phyloP scores from a whole-genome alignment of 2,888 invertebrate genomes.

The Gibbula magus region DNA sequence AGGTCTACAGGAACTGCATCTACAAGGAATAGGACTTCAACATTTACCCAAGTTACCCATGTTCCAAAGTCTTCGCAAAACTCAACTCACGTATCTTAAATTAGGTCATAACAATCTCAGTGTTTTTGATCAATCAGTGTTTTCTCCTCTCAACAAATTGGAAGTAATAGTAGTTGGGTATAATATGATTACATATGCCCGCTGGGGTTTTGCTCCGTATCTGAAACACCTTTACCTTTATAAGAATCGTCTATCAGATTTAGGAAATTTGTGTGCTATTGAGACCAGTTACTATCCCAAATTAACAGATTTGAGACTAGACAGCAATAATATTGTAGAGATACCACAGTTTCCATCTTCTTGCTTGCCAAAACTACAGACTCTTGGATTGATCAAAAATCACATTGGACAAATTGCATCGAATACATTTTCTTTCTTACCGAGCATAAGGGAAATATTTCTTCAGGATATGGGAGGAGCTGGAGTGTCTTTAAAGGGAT shows the following conservation, averaged over 20 bases:
- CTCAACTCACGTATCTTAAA: background rate
- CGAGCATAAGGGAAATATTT: background rate
- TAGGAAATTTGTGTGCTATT: background rate
- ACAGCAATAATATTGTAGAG: background rate
- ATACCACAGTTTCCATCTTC: background rate
- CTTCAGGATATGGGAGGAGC: background rate
- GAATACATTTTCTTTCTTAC: background rate
- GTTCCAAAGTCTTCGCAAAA: background rate
- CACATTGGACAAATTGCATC: background rate
- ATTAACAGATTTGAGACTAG: background rate
- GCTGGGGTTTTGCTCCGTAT: background rate
- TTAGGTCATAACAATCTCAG: background rate
- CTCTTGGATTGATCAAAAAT: background rate
- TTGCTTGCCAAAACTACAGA: background rate
- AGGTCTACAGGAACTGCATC: background rate
- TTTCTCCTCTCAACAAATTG: background rate
- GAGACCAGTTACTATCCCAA: background rate
- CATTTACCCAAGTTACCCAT: background rate
- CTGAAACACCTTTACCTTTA: background rate
- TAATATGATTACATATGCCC: background rate
- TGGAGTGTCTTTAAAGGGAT: background rate
- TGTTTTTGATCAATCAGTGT: background rate
- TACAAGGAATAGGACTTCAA: background rate
- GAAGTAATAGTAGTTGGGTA: background rate
- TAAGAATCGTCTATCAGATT: background rate